These are phyloP conservation scores for Dromiciops gliroides DNA, from an alignment of 2,113 vertebrate species.

Conservation along the genomic window DNA sequence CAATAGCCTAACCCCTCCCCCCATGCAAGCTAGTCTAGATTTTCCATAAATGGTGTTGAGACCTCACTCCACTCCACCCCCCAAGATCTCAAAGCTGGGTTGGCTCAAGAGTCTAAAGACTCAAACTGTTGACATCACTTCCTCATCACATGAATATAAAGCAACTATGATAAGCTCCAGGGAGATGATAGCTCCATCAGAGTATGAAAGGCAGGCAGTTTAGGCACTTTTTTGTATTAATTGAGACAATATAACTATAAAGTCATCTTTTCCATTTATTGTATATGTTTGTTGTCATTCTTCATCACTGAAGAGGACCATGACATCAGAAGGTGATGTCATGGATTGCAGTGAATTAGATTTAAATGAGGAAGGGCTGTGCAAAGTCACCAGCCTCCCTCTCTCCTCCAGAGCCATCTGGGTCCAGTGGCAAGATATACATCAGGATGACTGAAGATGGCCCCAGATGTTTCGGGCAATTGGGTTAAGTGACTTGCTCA, in stretches of 20 bases:
- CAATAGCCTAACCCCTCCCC: neutral
- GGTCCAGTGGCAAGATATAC: no score
- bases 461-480: no score
- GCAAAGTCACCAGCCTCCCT: no score
- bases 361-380: no score
- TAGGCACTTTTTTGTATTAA: slow-evolving; percentile 12
- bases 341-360: no score
- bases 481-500: no score
- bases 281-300: no score
- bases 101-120: neutral
- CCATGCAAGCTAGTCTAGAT: neutral
- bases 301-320: no score
- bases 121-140: neutral
- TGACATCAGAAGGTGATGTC: no score
- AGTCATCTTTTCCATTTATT: neutral
- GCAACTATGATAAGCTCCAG: neutral
- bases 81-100: neutral
- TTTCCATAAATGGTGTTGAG: neutral
- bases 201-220: neutral
- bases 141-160: neutral
- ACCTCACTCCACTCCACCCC: no score
- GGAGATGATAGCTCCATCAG: neutral
- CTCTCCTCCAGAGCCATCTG: no score
- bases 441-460: no score
- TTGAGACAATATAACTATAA: neutral